Percentiles rank a stretch among this genome's conserved stretches.
Evolutionary conservation across 2,113 vertebrate species (phyloP).

Genomic region (Hucho hucho): DNA sequence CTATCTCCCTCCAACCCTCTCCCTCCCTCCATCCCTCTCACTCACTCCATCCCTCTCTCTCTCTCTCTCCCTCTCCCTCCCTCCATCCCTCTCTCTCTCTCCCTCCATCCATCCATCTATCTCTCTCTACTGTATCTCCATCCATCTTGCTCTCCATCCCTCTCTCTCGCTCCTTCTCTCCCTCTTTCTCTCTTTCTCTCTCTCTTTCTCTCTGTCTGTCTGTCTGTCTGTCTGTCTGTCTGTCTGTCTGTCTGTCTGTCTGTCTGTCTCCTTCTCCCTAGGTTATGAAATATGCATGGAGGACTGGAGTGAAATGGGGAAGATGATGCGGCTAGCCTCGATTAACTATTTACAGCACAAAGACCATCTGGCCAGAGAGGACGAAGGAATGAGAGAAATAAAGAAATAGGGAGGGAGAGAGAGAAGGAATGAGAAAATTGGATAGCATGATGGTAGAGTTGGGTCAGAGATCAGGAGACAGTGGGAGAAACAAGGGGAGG

Average conservation of each 20-base stretch:
- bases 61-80: accelerated
- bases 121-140: no score
- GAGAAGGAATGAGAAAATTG: not conserved
- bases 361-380: slow-evolving; percentile 43
- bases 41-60: not conserved
- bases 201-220: no score
- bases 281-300: slow-evolving; percentile 44
- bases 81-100: no score
- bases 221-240: no score
- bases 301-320: not conserved
- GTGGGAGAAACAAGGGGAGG: not conserved
- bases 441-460: not conserved
- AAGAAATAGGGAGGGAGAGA: not conserved
- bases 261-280: slow-evolving; percentile 12
- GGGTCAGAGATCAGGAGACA: not conserved
- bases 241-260: no score
- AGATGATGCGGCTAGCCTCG: slow-evolving; percentile 28
- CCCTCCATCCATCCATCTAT: no score
- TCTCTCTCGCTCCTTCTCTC: no score
- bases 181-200: no score
- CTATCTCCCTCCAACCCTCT: no score
- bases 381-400: slow-evolving; percentile 7
- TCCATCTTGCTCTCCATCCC: no score
- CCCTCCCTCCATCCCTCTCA: no score
- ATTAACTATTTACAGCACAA: slow-evolving; percentile 57